Percentiles rank a stretch among this genome's conserved stretches.
These are phyloP conservation scores for Diorhabda sublineata DNA, from an alignment of 1,140 invertebrate genomes.

Conservation along the genomic window DNA sequence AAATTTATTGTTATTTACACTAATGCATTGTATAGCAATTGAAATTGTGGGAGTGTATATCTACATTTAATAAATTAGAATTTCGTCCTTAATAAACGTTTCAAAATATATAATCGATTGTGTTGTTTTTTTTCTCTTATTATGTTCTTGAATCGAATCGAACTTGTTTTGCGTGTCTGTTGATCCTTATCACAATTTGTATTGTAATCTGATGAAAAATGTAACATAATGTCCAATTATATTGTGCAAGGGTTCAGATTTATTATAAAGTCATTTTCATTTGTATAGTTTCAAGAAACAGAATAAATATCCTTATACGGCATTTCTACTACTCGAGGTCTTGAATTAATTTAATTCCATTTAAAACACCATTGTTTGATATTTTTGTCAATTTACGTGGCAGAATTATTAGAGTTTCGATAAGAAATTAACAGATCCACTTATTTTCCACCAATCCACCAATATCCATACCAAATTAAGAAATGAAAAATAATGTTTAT, in stretches of 20 bases:
- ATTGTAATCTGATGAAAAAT: not conserved
- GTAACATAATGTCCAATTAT: not conserved
- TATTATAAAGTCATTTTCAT: too few species aligned
- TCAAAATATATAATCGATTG: not conserved
- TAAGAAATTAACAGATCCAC: too few species aligned
- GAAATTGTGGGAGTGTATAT: conserved; percentile 2
- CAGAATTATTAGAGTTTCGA: too few species aligned
- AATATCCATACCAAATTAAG: too few species aligned
- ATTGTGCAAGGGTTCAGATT: not conserved
- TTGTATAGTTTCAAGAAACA: too few species aligned
- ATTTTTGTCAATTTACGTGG: too few species aligned
- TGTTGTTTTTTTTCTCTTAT: not conserved
- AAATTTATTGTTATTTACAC: conserved; percentile 3
- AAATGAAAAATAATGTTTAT: too few species aligned
- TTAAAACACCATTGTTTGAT: too few species aligned
- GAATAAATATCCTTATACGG: too few species aligned
- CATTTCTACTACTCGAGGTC: too few species aligned
- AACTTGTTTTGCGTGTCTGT: conserved; percentile 2
- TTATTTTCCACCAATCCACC: too few species aligned
- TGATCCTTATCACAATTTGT: not conserved
- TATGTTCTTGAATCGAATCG: not conserved
- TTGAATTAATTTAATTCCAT: too few species aligned
- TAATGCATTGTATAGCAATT: conserved; percentile 2
- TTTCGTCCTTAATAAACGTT: conserved; percentile 1
- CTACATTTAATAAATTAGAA: not conserved